Percentiles rank a stretch among this genome's conserved stretches.
Evolutionary conservation across 2,888 invertebrate species (phyloP).

Genomic region (Agonopterix subpropinquella): DNA sequence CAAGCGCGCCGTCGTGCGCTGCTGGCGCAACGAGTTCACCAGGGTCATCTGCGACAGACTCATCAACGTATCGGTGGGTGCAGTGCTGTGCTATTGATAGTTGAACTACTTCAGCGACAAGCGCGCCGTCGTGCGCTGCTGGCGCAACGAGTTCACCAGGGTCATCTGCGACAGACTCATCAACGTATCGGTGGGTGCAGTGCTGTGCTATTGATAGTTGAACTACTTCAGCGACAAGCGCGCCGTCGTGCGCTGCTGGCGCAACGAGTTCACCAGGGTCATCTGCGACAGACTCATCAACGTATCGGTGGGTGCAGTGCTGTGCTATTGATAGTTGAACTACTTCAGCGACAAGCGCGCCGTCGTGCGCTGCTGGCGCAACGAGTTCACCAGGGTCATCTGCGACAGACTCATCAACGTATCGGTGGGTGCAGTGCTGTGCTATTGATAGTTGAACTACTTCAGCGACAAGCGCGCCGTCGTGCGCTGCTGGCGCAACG

Average conservation of each 20-base stretch:
- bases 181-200: constrained; percentile 3
- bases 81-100: background rate
- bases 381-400: constrained; percentile 91
- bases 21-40: constrained; percentile 94
- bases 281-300: constrained; percentile 79
- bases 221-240: constrained; percentile 80
- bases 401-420: constrained; percentile 74
- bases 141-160: constrained; percentile 93
- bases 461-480: constrained; percentile 82
- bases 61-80: constrained; percentile 6
- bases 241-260: constrained; percentile 90
- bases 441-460: constrained; percentile 41
- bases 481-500: constrained; percentile 93
- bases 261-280: constrained; percentile 91
- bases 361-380: constrained; percentile 91
- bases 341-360: constrained; percentile 81
- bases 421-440: background rate
- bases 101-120: constrained; percentile 77
- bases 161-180: constrained; percentile 83
- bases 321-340: constrained; percentile 23
- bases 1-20: constrained; percentile 83
- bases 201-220: no score
- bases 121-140: constrained; percentile 86
- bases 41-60: constrained; percentile 86
- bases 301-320: constrained; percentile 1